A percentile compares a stretch with the other conserved stretches of the same genome.
These are phyloP conservation scores for Habrosyne pyritoides DNA, from an alignment of 2,888 invertebrate species.

Conservation along the genomic window DNA sequence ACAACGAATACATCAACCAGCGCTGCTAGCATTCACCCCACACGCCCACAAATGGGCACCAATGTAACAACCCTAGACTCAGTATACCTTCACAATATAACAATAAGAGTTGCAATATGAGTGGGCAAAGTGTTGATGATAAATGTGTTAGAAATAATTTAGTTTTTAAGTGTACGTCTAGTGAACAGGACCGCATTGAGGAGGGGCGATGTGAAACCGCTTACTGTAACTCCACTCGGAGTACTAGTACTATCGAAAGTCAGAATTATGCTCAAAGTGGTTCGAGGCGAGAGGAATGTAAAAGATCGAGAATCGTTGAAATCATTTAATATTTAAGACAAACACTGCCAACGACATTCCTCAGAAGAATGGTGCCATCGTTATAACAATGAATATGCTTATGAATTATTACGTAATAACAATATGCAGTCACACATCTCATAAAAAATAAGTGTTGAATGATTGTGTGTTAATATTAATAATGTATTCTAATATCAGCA, in stretches of 20 bases:
- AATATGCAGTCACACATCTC: background rate
- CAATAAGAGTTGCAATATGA: background rate
- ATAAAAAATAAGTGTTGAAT: background rate
- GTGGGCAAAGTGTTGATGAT: constrained; percentile 20
- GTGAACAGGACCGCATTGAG: constrained; percentile 46
- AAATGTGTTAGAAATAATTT: constrained; percentile 58
- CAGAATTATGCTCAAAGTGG: constrained; percentile 72
- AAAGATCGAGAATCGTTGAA: constrained; percentile 41
- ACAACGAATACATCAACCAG: constrained; percentile 91
- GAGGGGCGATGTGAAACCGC: constrained; percentile 25
- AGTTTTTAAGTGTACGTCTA: constrained; percentile 68
- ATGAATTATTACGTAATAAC: constrained; percentile 32
- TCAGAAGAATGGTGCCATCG: constrained; percentile 59
- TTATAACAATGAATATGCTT: constrained; percentile 44
- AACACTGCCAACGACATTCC: constrained; percentile 78
- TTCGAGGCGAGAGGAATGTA: constrained; percentile 20
- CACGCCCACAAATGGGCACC: constrained; percentile 38
- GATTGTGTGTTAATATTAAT: constrained; percentile 10
- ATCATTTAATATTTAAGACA: constrained; percentile 43
- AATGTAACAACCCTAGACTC: too few relatives aligned
- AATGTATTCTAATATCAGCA: background rate
- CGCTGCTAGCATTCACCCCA: constrained; percentile 90
- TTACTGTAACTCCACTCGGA: constrained; percentile 8
- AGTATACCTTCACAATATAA: too few relatives aligned
- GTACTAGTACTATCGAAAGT: constrained; percentile 37